phyloP scores from a whole-genome alignment of 2,888 invertebrate species.

The Nudaria mundana region DNA sequence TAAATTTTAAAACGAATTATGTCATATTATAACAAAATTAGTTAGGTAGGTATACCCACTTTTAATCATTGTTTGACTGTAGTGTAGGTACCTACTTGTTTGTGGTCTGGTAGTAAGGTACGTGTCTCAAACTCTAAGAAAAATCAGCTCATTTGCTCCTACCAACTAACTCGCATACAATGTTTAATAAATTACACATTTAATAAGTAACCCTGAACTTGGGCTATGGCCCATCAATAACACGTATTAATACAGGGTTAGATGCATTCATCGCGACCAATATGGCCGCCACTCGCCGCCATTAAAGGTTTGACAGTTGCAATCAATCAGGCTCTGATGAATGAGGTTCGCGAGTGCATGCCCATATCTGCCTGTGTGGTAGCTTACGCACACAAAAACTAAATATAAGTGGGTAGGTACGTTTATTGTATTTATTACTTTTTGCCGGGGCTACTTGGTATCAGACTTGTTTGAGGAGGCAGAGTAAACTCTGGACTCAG shows the following conservation, averaged over 20 bases:
- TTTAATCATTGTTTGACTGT: conserved; percentile 11
- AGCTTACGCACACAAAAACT: conserved; percentile 39
- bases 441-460: too few relatives aligned
- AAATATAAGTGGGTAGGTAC: too few relatives aligned
- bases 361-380: conserved; percentile 52
- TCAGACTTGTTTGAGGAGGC: too few relatives aligned
- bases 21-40: too few relatives aligned
- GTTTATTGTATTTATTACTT: too few relatives aligned
- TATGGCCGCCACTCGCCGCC: conserved; percentile 71
- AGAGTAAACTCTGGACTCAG: too few relatives aligned
- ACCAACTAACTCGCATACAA: conserved; percentile 49
- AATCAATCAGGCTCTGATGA: conserved; percentile 78
- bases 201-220: conserved; percentile 75
- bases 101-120: too few relatives aligned
- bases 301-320: conserved; percentile 78
- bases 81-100: conserved; percentile 17
- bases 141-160: conserved; percentile 48
- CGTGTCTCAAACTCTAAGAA: conserved; percentile 47
- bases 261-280: conserved; percentile 65
- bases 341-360: conserved; percentile 61
- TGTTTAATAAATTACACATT: conserved; percentile 64
- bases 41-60: too few relatives aligned
- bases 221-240: conserved; percentile 67
- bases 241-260: conserved; percentile 70
- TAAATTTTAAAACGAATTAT: too few relatives aligned